Conservation (phyloP, 2,797 vertebrate genomes). For the Rhabdophis nuchalis region DNA sequence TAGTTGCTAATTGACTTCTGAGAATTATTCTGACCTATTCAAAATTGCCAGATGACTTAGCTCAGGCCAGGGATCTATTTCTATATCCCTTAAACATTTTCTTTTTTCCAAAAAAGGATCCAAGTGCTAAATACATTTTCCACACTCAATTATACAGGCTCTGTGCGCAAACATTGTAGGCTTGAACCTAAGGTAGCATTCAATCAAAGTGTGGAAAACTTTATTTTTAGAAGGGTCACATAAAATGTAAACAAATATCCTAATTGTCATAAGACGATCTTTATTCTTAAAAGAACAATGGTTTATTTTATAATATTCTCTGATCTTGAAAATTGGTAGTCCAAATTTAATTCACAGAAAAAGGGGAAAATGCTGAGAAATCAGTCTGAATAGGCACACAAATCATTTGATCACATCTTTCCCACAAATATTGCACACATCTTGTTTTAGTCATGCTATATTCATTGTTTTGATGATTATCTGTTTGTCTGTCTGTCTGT, state of each 20-base stretch:
- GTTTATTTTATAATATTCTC: neutral
- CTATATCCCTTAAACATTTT: neutral
- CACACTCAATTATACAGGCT: neutral
- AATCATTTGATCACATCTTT: neutral
- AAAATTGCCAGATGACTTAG: neutral
- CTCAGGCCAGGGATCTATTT: neutral
- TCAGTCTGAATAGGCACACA: neutral
- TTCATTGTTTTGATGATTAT: neutral
- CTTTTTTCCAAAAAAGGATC: neutral
- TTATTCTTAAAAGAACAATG: neutral
- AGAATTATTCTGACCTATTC: neutral
- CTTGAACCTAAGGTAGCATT: neutral
- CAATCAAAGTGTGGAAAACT: neutral
- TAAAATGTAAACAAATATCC: neutral
- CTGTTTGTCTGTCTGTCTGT: too few species aligned
- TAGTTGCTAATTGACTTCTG: neutral
- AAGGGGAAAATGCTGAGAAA: neutral
- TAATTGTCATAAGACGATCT: neutral
- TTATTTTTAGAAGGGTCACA: neutral
- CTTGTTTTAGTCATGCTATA: neutral
- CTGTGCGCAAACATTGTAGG: neutral
- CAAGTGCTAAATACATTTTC: neutral
- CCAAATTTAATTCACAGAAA: neutral
- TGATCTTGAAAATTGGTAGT: neutral
- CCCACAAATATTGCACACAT: neutral